Conservation (phyloP, 2,797 vertebrate genomes). For the Coluber constrictor region DNA sequence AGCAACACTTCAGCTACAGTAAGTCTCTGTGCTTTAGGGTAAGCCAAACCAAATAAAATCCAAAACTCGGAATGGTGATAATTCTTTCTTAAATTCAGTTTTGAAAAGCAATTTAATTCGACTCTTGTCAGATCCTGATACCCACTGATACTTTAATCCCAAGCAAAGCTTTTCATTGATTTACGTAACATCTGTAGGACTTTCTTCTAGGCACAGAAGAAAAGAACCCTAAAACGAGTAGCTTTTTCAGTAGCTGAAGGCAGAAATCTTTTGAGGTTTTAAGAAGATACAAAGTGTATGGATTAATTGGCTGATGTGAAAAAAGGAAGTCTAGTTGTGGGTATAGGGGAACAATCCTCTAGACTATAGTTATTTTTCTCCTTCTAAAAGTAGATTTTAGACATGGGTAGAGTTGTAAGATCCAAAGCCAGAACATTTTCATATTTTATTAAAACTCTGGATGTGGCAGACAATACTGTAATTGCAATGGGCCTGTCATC, state of each 20-base stretch:
- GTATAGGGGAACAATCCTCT: not conserved
- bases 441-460: not conserved
- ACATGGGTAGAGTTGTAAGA: slow-evolving; percentile 10
- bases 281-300: slow-evolving; percentile 52
- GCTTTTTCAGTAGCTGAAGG: slow-evolving; percentile 60
- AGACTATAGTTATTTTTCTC: slow-evolving; percentile 20
- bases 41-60: slow-evolving; percentile 15
- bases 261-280: slow-evolving; percentile 54
- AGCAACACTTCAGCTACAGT: not conserved
- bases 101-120: slow-evolving; percentile 66
- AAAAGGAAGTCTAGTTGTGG: slow-evolving; percentile 52
- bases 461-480: not conserved
- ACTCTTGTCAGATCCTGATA: slow-evolving; percentile 48
- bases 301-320: slow-evolving; percentile 60
- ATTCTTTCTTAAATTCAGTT: slow-evolving; percentile 50
- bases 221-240: slow-evolving; percentile 43
- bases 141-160: slow-evolving; percentile 62
- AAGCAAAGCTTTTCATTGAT: slow-evolving; percentile 55
- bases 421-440: not conserved
- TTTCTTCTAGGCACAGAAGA: slow-evolving; percentile 52
- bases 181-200: slow-evolving; percentile 61
- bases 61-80: slow-evolving; percentile 46
- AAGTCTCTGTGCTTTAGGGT: slow-evolving; percentile 53
- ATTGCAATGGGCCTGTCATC: not conserved
- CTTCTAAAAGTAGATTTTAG: slow-evolving; percentile 7